Base-by-base conservation (phyloP, 1,140 invertebrate species). In the Anagrus nilaparvatae region DNA sequence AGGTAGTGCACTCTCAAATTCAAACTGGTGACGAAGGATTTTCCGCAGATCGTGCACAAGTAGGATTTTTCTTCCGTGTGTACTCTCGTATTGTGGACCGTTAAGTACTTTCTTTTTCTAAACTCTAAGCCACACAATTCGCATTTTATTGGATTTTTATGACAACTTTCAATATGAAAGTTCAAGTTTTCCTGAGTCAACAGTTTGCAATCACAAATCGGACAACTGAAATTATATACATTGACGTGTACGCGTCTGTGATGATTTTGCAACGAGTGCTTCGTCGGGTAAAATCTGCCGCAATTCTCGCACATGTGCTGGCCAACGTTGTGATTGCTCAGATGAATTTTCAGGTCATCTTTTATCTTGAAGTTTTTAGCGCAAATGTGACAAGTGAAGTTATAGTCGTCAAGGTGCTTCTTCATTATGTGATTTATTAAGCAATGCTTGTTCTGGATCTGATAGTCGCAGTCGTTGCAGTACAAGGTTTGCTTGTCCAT, bases 71-170 rank as follows among this genome's bases (percentile, higher is more conserved):
- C 59, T 7, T 59, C 65, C 6, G 63, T 59, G 37, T 72, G 70
- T 5, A 55, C 56, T 18, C 42, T 44, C 12, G 55, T 50, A 2
- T 9, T 30, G 33, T 70, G 68, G 5, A 47, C 39, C 1, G 31
- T 46, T 1, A 56, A 37, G 34, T 55, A 51, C 9, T 46, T 48
- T 7, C 52, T 52, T 5, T 46, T 28, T 4, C 50, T 37, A 58
- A 70, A 86, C 0, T 72, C 75, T 57, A 87, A 88, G 8, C 70
- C 70, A 53, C 85, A 89, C 4, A 75, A 58, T 40, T 83, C 79
- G 54, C 85, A 89, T 7, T 49, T 43, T 53, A 85, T 87, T 35
- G 52, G 56, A 1, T 61, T 61, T 36, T 54, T 63, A 45, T 72
- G 67, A 4, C 27, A 27, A 1, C 58, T 51, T 28, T 63, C 61